Conservation (phyloP, 2,888 invertebrate genomes). For the Choreutis nemorana region DNA sequence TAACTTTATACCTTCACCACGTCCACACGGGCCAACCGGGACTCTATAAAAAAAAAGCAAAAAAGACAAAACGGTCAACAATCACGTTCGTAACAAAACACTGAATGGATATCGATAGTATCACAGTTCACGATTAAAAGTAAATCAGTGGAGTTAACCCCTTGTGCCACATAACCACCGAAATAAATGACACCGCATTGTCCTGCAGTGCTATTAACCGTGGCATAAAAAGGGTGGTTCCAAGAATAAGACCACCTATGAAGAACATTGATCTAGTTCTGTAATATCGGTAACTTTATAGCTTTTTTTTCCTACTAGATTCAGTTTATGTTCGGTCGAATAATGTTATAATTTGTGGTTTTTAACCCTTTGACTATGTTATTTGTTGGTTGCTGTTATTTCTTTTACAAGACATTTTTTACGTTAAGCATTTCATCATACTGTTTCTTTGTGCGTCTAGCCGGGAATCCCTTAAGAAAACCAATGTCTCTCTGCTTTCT, state of each 20-base stretch:
- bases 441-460: too few species aligned
- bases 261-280: conserved; percentile 41
- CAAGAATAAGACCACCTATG: conserved; percentile 54
- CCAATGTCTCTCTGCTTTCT: too few species aligned
- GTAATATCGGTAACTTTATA: background rate
- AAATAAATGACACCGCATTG: conserved; percentile 29
- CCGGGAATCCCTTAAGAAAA: too few species aligned
- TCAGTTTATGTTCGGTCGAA: background rate
- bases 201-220: conserved; percentile 25
- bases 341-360: too few species aligned
- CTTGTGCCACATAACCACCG: conserved; percentile 34
- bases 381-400: too few species aligned
- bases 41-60: conserved; percentile 11
- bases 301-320: background rate
- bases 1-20: too few species aligned
- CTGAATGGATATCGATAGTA: conserved; percentile 44
- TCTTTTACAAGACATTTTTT: too few species aligned
- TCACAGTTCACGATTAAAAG: conserved; percentile 51
- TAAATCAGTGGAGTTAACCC: conserved; percentile 47
- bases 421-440: too few species aligned
- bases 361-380: too few species aligned
- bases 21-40: too few species aligned
- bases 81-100: conserved; percentile 42
- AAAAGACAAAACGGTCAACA: conserved; percentile 22
- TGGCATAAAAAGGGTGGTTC: conserved; percentile 48